Base-by-base conservation (phyloP, 2,797 vertebrate genomes). In the Linurgus olivaceus region DNA sequence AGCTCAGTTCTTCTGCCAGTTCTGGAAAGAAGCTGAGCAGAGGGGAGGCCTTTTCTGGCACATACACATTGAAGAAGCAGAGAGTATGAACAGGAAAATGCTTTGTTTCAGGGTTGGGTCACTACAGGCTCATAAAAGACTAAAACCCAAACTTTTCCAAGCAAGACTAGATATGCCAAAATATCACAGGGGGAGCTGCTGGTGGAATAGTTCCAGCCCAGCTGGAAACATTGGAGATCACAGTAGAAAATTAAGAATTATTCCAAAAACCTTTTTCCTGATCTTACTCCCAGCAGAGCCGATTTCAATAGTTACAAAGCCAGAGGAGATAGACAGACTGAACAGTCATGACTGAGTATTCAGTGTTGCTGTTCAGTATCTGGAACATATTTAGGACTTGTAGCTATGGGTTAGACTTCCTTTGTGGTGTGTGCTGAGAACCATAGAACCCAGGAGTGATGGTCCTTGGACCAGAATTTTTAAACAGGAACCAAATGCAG, bases 151-250 rank as follows among this genome's bases (percentile, higher is more conserved):
- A 90, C 40, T 91, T 87, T 44, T 84, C 37, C 66, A 45, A 78
- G 54, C 54, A 91, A 58, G 66, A 66, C 50, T 72, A 74, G 75
- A 55, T 92, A 80, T 3, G 42, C 86, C 45, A 81, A 26, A 94
- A 57, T 87, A 91, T 71, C 57, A 80, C 50, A 79, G 86, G 59
- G 85, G 59, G 50, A 73, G 63, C 83, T 95, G 83, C 67, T 79
- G 40, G n/a, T 88, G 88, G 82, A 94, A 50, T 81, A 84, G 51
- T 88, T 94, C 88, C 92, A 95, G 70, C 92, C 77, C 74, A 92
- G 86, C 74, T 95, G 88, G 92, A 96, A 93, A 80, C 91, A 77
- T 0, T 93, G 24, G 77, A 91, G 85, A 74, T 77, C 65, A 87
- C 48, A 82, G 50, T 33, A 79, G 75, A 87, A 88, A 87, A 93